These are phyloP conservation scores for Trichacis sp. DNA, from an alignment of 2,888 invertebrate genomes.

Conservation along the genomic window DNA sequence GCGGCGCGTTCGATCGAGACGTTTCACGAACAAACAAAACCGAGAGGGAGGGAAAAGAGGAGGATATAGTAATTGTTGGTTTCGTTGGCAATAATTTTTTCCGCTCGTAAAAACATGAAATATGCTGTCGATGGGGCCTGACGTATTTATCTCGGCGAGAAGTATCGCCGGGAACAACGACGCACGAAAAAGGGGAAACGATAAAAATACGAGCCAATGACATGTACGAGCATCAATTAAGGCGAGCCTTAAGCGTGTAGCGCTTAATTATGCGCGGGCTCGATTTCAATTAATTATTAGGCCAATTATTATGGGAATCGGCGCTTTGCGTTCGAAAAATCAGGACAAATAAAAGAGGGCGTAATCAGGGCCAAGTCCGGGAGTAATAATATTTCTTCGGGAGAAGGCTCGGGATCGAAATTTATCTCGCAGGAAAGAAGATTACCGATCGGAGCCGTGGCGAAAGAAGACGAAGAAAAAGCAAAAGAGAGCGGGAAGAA, in stretches of 20 bases:
- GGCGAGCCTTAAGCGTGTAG: not conserved
- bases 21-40: slow-evolving; percentile 63
- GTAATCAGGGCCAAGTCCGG: slow-evolving; percentile 17
- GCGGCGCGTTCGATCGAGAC: slow-evolving; percentile 50
- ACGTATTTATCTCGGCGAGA: slow-evolving; percentile 14
- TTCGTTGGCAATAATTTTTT: not conserved
- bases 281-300: slow-evolving; percentile 16
- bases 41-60: slow-evolving; percentile 27
- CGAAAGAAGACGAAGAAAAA: not conserved
- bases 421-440: slow-evolving; percentile 13
- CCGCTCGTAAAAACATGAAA: not conserved
- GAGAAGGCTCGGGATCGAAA: slow-evolving; percentile 15
- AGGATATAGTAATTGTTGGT: not conserved
- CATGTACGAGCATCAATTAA: slow-evolving; percentile 9
- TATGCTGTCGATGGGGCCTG: not conserved
- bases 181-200: not conserved
- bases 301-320: slow-evolving; percentile 15
- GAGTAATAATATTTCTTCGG: slow-evolving; percentile 23
- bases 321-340: slow-evolving; percentile 11
- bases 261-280: not conserved
- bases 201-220: not conserved
- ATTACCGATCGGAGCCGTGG: slow-evolving; percentile 48
- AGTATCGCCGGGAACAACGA: not conserved
- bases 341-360: slow-evolving; percentile 16
- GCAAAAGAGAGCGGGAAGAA: slow-evolving; percentile 13